Base-by-base conservation (phyloP, 2,113 vertebrate genomes). In the Pachypanchax playfairii region DNA sequence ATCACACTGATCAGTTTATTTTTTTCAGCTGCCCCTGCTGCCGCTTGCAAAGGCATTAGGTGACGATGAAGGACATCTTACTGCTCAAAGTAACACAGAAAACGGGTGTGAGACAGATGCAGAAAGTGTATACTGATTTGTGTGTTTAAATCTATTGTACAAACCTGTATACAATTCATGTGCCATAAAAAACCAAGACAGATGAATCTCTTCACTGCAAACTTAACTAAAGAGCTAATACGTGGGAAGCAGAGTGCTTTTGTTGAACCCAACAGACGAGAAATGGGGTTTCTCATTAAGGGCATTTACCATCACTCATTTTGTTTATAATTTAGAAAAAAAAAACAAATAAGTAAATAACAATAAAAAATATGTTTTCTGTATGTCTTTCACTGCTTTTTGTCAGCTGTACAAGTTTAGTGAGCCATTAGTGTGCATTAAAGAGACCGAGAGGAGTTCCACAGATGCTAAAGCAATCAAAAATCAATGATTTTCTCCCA, bases 131-230 rank as follows among this genome's bases (percentile, higher is more conserved):
- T 48, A 70, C 46, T 72, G 71, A 52, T 75, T 65, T 31, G 35
- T 67, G 75, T 82, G 79, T 85, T 82, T 79, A 58, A 82, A 70
- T 73, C 67, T 70, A 50, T 65, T 67, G 50, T 46, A 39, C 58
- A 46, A 85, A 78, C 18, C 43, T 80, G 71, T 79, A 64, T 50
- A 39, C 33, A 50, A 28, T 79, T 82, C 77, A 85, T 39, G 86
- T 91, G 86, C 88, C 91, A 92, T 91, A 84, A 79, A 86, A n/a
- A 81, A 65, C 54, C 54, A 69, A 85, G 58, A 72, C 63, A 77
- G 84, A 77, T 80, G 70, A 83, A 75, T 71, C 67, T 66, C 76
- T 67, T 77, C 64, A 61, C 64, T 80, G 75, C 84, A 75, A 81
- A 82, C 69, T 78, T 81, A n/a, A 87, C 73, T 76, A 88, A n/a